Evolutionary conservation across 2,888 invertebrate genomes (phyloP).

Genomic region (Leptopilina myrica): DNA sequence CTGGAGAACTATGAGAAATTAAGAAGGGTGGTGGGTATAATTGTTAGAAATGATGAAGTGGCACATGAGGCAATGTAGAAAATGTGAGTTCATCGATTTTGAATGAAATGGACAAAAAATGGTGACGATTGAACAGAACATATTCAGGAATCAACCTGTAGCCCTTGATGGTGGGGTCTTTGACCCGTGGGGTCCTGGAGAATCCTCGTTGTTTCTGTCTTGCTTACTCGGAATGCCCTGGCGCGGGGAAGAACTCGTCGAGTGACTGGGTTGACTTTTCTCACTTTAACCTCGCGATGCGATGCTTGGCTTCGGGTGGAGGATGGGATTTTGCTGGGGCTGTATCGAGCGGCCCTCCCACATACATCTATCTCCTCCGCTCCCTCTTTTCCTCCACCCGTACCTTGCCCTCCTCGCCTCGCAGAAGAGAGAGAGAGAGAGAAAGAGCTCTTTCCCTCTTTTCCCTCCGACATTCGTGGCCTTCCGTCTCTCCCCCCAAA

Average conservation of each 20-base stretch:
- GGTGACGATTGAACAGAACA: neutral
- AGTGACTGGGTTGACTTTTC: conserved; percentile 76
- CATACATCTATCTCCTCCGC: conserved; percentile 76
- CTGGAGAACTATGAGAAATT: too few relatives aligned
- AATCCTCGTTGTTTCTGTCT: conserved; percentile 55
- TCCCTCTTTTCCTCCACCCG: conserved; percentile 61
- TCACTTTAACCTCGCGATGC: conserved; percentile 76
- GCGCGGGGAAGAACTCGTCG: conserved; percentile 68
- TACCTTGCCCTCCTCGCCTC: conserved; percentile 52
- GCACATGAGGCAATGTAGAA: too few relatives aligned
- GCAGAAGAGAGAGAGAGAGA: conserved; percentile 49
- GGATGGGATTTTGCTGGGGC: conserved; percentile 75
- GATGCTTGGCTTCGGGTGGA: conserved; percentile 74
- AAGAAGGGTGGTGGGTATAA: too few relatives aligned
- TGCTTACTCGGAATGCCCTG: conserved; percentile 64
- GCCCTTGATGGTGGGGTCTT: conserved; percentile 57
- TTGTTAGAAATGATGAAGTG: too few relatives aligned
- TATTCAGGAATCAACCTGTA: conserved; percentile 43
- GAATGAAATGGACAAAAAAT: too few relatives aligned
- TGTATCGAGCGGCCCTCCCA: conserved; percentile 77
- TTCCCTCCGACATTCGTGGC: conserved; percentile 74
- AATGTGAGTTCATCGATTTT: too few relatives aligned
- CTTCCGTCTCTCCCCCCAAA: conserved; percentile 58
- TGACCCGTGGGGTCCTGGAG: conserved; percentile 60
- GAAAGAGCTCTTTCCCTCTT: conserved; percentile 68